Evolutionary conservation across 2,888 invertebrate genomes (phyloP).

Genomic region (Xanthia togata): DNA sequence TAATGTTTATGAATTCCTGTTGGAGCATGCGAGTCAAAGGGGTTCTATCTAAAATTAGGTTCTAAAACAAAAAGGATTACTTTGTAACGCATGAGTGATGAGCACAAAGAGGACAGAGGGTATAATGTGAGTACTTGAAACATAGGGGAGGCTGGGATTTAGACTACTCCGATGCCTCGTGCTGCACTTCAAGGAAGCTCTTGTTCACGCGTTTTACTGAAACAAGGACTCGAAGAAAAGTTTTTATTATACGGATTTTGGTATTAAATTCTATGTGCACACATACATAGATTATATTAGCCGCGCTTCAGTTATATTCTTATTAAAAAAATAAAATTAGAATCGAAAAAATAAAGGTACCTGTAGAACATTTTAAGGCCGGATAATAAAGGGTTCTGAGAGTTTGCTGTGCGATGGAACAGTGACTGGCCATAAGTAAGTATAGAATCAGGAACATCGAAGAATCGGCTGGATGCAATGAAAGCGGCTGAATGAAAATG

Average conservation of each 20-base stretch:
- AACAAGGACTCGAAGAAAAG: neutral
- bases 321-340: neutral
- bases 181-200: constrained; percentile 1
- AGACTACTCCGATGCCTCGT: neutral
- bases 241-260: neutral
- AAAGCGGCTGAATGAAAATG: too few relatives aligned
- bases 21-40: constrained; percentile 27
- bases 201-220: neutral
- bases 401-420: neutral
- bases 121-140: constrained; percentile 26
- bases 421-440: neutral
- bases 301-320: neutral
- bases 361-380: neutral
- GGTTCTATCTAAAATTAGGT: constrained; percentile 24
- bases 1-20: constrained; percentile 21
- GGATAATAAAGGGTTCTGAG: neutral
- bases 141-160: neutral
- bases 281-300: too few relatives aligned
- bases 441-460: neutral
- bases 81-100: constrained; percentile 12
- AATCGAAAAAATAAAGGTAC: neutral
- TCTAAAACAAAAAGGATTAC: constrained; percentile 35
- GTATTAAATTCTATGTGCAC: neutral
- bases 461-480: too few relatives aligned
- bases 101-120: constrained; percentile 36